These are phyloP conservation scores for Sthenelais limicola DNA, from an alignment of 2,888 invertebrate genomes.

Conservation along the genomic window DNA sequence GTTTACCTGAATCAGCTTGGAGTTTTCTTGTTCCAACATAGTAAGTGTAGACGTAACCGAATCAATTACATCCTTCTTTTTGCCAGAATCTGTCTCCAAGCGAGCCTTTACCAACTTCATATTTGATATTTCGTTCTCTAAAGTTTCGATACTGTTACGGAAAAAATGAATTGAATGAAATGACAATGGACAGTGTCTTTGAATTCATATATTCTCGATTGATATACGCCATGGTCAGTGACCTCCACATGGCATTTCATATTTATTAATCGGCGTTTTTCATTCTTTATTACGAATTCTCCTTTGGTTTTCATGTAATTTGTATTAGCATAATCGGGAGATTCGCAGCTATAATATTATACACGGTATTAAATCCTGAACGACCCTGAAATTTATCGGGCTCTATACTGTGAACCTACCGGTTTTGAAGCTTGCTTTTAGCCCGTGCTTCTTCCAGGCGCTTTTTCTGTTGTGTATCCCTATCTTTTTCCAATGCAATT, in stretches of 20 bases:
- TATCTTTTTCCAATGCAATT: conserved; percentile 55
- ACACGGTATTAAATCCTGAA: no score
- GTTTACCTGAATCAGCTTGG: conserved; percentile 61
- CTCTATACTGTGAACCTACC: conserved; percentile 51
- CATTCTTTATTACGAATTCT: no score
- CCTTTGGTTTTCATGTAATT: no score
- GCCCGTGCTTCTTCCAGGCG: conserved; percentile 60
- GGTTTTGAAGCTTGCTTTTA: conserved; percentile 63
- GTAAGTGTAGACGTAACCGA: conserved; percentile 61
- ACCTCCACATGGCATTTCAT: no score
- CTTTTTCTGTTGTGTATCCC: conserved; percentile 58
- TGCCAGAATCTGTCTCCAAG: conserved; percentile 59
- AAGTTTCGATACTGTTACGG: conserved; percentile 64
- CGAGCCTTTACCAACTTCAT: conserved; percentile 61
- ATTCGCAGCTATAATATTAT: no score
- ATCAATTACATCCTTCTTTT: conserved; percentile 60
- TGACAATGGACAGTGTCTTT: no score
- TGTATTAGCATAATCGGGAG: no score
- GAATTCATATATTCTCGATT: no score
- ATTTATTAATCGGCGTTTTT: no score
- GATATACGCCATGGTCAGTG: no score
- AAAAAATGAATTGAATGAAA: no score
- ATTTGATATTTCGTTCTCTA: conserved; percentile 60
- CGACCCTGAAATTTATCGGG: no score
- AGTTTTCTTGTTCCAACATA: conserved; percentile 64